Conservation (phyloP, 2,888 invertebrate species). For the Cataglyphis albicans region DNA sequence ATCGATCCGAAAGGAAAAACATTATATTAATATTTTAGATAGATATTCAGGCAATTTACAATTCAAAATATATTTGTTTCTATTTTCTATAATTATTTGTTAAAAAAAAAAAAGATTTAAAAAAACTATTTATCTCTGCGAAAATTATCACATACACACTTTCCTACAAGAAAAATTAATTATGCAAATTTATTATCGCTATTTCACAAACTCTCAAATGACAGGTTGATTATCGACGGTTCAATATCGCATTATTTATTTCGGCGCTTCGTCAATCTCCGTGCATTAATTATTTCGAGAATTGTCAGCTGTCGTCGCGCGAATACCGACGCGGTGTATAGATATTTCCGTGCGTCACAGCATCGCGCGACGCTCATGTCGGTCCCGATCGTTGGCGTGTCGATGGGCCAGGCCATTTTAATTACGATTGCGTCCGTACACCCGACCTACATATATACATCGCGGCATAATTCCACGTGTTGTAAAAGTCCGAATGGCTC, state of each 20-base stretch:
- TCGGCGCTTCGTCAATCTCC: conserved; percentile 45
- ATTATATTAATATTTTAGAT: not conserved
- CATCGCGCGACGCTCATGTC: conserved; percentile 56
- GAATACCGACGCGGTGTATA: conserved; percentile 43
- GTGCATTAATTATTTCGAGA: conserved; percentile 64
- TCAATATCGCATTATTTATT: conserved; percentile 58
- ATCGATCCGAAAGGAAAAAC: not conserved
- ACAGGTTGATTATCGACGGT: conserved; percentile 23
- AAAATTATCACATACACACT: no score
- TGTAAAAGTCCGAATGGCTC: conserved; percentile 42
- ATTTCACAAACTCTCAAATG: not conserved
- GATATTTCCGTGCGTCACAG: conserved; percentile 59
- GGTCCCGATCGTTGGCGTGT: conserved; percentile 38
- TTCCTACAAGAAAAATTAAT: no score
- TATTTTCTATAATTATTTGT: not conserved
- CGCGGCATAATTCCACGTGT: conserved; percentile 45
- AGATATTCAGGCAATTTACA: not conserved
- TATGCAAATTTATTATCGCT: not conserved
- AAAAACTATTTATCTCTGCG: no score
- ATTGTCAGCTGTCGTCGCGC: conserved; percentile 56
- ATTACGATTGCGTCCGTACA: conserved; percentile 51
- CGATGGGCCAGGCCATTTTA: conserved; percentile 67
- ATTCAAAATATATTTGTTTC: not conserved
- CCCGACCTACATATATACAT: conserved; percentile 36
- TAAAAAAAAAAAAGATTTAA: no score